These are phyloP conservation scores for Zaprionus capensis DNA, from an alignment of 1,140 invertebrate genomes.

Conservation along the genomic window DNA sequence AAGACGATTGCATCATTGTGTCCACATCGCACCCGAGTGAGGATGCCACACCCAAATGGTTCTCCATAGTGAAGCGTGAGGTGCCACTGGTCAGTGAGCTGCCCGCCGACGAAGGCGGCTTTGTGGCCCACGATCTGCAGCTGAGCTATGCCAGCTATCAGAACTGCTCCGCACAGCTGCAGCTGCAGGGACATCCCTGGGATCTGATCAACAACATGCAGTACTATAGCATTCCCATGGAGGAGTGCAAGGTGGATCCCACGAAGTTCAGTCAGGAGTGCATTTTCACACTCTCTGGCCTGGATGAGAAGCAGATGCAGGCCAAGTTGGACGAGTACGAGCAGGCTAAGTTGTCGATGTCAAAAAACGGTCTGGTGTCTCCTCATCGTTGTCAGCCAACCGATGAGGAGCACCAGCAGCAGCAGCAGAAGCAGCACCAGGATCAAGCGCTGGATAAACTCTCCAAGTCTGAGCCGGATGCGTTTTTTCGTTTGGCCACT, in stretches of 20 bases:
- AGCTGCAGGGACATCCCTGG: conserved; percentile 86
- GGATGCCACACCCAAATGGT: conserved; percentile 85
- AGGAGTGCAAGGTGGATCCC: conserved; percentile 85
- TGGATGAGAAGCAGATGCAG: conserved; percentile 86
- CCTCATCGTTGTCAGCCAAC: conserved; percentile 77
- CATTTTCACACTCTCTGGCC: conserved; percentile 86
- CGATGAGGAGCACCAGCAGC: conserved; percentile 68
- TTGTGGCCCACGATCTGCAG: conserved; percentile 61
- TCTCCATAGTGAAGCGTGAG: conserved; percentile 85
- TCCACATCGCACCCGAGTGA: conserved; percentile 57
- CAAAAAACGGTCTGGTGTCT: conserved; percentile 83
- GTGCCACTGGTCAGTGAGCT: conserved; percentile 77
- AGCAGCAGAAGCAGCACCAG: conserved; percentile 14
- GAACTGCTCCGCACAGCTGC: conserved; percentile 84
- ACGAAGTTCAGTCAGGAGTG: conserved; percentile 84
- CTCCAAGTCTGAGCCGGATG: conserved; percentile 44
- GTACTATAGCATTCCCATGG: conserved; percentile 85
- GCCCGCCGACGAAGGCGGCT: conserved; percentile 58
- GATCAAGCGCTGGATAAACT: conserved; percentile 40
- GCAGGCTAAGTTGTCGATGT: conserved; percentile 49
- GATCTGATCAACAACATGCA: conserved; percentile 87
- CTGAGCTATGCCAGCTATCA: conserved; percentile 67
- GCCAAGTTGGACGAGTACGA: conserved; percentile 83
- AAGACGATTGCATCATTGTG: conserved; percentile 79
- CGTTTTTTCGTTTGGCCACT: conserved; percentile 83